phyloP scores from a whole-genome alignment of 1,140 invertebrate species.

The Drosophila subobscura region DNA sequence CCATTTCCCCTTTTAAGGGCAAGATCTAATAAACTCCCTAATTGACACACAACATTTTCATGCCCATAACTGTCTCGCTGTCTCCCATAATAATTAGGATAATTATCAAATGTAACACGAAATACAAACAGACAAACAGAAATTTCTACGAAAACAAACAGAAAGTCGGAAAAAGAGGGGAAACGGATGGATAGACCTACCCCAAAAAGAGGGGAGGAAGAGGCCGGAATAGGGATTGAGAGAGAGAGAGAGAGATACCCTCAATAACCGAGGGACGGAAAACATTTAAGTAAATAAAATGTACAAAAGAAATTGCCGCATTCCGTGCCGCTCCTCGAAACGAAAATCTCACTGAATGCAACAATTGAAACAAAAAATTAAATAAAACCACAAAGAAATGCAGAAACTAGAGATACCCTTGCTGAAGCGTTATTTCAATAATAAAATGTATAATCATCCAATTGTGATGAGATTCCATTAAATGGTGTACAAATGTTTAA shows the following conservation, averaged over 20 bases:
- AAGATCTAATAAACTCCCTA: conserved; percentile 15
- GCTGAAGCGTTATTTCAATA: too few relatives aligned
- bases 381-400: not conserved
- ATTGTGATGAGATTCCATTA: too few relatives aligned
- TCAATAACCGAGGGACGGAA: conserved; percentile 1
- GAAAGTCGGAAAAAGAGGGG: not conserved
- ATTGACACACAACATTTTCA: conserved; percentile 29
- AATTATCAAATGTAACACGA: conserved; percentile 35
- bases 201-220: conserved; percentile 28
- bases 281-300: conserved; percentile 60
- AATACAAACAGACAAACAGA: conserved; percentile 32
- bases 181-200: conserved; percentile 29
- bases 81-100: conserved; percentile 35
- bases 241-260: not conserved
- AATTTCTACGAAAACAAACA: conserved; percentile 12
- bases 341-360: conserved; percentile 41
- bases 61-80: conserved; percentile 7
- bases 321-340: conserved; percentile 17
- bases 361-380: conserved; percentile 48
- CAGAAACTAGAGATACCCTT: too few relatives aligned
- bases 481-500: too few relatives aligned
- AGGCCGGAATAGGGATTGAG: conserved; percentile 1
- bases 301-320: conserved; percentile 62
- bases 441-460: too few relatives aligned
- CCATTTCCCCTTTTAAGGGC: not conserved